Evolutionary conservation across 2,888 invertebrate genomes (phyloP).

Genomic region (Sphinx pinastri): DNA sequence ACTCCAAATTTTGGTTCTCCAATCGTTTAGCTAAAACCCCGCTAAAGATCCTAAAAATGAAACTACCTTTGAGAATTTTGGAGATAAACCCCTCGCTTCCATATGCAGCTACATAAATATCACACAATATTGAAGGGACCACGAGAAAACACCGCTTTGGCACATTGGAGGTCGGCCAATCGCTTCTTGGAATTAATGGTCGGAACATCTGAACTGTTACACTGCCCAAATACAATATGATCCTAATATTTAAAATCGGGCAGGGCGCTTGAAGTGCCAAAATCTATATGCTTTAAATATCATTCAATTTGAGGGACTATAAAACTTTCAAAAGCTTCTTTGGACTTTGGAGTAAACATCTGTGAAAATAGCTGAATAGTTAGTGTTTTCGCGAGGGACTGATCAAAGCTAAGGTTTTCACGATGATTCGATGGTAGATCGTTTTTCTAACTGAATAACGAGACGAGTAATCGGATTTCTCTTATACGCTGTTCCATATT

Average conservation of each 20-base stretch:
- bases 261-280: constrained; percentile 7
- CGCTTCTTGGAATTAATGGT: constrained; percentile 19
- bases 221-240: constrained; percentile 19
- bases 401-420: no score
- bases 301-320: not conserved
- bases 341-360: no score
- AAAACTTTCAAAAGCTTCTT: no score
- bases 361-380: no score
- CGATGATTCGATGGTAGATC: no score
- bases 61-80: not conserved
- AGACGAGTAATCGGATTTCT: no score
- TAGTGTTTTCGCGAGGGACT: no score
- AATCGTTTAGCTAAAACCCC: no score
- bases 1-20: no score
- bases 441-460: no score
- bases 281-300: constrained; percentile 13
- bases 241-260: constrained; percentile 8
- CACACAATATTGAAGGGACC: not conserved
- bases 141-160: not conserved
- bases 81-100: not conserved
- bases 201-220: constrained; percentile 16
- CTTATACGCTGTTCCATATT: no score
- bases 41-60: no score
- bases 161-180: constrained; percentile 14
- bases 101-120: not conserved